Evolutionary conservation across 2,888 invertebrate species (phyloP), one percentile per base, ranked within the genome.

Genomic region (Charanyca ferruginea): DNA sequence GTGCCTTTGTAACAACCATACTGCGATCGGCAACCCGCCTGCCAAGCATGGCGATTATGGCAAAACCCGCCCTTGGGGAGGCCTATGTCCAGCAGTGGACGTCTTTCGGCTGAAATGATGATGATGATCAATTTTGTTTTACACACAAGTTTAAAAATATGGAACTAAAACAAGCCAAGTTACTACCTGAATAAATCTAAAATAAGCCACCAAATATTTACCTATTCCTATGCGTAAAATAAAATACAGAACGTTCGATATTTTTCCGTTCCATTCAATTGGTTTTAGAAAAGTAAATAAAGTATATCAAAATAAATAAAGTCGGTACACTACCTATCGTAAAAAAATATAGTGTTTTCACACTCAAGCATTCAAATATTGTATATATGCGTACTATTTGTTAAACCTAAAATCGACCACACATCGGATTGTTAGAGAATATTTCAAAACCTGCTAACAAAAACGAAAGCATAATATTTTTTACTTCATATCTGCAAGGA

Each of bases 401-500:
- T 47, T 51, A 38, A 51, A 73, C 41, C 44, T 54, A 41, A 20
- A 52, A 48, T 18, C 25, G n/a, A 45, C 44, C 13, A 38, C 22
- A 23, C 38, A 73, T 62, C 25, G 57, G 22, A 52, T 54, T 47
- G 13, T 42, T 53, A 54, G 35, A 41, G 48, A 51, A 62, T 62
- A 66, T 57, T 51, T 59, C 49, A 55, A 58, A 63, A 47, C 8
- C 28, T 44, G 64, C 59, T 58, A 47, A 62, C 57, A 65, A 59
- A 59, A 61, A 48, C 48, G 49, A 78, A 60, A 67, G 51, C 63
- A 41, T 58, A 66, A 80, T 77, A 83, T 70, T 76, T 83, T 83
- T 70, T 76, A 66, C 58, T 71, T 66, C 68, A 79, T 79, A 82
- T 77, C 80, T 76, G 75, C 72, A 80, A 83, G 77, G 62, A 82